Evolutionary conservation across 2,888 invertebrate species (phyloP), one percentile per base, ranked within the genome.

Genomic region (Podabrus alpinus): DNA sequence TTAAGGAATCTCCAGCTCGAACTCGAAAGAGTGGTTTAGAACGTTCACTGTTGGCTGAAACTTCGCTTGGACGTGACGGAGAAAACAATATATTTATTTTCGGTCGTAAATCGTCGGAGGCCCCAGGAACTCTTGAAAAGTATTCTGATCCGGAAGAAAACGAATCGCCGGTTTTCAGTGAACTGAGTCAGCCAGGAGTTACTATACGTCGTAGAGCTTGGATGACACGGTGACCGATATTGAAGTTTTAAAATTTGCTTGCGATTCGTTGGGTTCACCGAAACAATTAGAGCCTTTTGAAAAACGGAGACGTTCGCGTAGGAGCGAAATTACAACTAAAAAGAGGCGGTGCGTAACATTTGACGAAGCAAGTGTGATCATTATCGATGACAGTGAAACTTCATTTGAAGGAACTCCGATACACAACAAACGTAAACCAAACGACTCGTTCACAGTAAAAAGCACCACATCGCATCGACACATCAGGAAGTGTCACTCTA

Each of bases 301-400:
- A 59, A 59, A 59, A 59, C 11, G 2, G n/a, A 59, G 10, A 68
- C 19, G 13, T 62, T n/a, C n/a, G n/a, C n/a, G n/a, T n/a, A n/a
- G n/a, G n/a, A 10, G 13, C 3, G 9, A n/a, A 21, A 2, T 1
- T 1, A n/a, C 17, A 21, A 21, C 62, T 19, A 64, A 64, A 64
- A 64, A 19, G 62, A n/a, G 1, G 9, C 10, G 19, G 10, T 10
- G 67, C 9, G 75, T 75, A 15, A 75, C 75, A 1, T 75, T 75
- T 62, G 66, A 21, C 16, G 17, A 69, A 7, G 19, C 4, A 2
- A 75, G 75, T 21, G 21, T 71, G 16, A 69, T 75, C n/a, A 66
- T 75, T 25, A 45, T 74, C 15, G 24, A 74, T 15, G 74, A 74
- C 19, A 67, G 29, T 10, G 19, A 66, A 15, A 11, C 10, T n/a